Evolutionary conservation across 2,113 vertebrate species (phyloP), one percentile per base, ranked within the genome.

Genomic region (Cisticola juncidis): DNA sequence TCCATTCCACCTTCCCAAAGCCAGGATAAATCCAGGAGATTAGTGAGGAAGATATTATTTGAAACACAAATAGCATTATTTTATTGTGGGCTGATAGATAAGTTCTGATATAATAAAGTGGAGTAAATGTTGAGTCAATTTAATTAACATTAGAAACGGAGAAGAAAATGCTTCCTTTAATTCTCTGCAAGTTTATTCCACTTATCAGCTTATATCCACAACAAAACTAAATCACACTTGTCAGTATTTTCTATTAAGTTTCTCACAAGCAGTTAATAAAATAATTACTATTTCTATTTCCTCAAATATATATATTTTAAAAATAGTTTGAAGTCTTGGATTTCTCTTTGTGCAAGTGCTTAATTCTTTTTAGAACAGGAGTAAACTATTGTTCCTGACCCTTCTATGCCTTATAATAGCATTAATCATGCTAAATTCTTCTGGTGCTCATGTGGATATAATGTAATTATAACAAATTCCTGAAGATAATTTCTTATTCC

Each of bases 381-480:
- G 64, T 62, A 94, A 92, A 90, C 84, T 88, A 50, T 89, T 94
- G 86, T 60, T 90, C 69, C 54, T 93, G 72, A 95, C 86, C 68
- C 88, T 94, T 58, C 58, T 74, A 93, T 89, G 70, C 56, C 48
- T 95, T 94, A 84, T 94, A 95, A 96, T 94, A 92, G 83, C 73
- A 86, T 97, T 96, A 97, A 97, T 91, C 95, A 97, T 97, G 95
- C 90, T 97, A 93, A 97, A 97, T 96, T 95, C 93, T 93, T 96
- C 74, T 91, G 80, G 86, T 94, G 92, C 92, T 95, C 94, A 94
- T 89, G 92, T 94, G 91, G 94, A 95, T 95, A 81, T 95, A 97
- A 96, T 95, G 94, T 86, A 96, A 96, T 96, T 94, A 95, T 86
- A 96, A 86, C 83, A 94, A 95, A 97, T 97, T 96, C 91, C 81